Percentiles rank a stretch among this genome's conserved stretches.
Evolutionary conservation across 2,113 vertebrate species (phyloP).

Genomic region (Myotis yumanensis): DNA sequence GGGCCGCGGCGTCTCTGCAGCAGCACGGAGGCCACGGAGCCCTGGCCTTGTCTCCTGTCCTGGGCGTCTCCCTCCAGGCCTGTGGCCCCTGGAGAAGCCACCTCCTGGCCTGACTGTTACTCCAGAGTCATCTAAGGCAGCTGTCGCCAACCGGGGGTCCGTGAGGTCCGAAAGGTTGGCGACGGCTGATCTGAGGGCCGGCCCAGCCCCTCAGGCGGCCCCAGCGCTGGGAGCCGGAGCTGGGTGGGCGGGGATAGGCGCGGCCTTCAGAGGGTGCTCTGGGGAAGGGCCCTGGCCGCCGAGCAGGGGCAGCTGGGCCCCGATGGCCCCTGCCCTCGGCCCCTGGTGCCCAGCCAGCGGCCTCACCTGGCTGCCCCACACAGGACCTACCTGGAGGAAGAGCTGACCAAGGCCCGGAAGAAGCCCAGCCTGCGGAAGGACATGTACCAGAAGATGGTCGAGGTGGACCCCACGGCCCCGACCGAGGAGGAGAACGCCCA

Average conservation of each 20-base stretch:
- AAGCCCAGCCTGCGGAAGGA: constrained; percentile 95
- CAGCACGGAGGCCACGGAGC: too few species aligned
- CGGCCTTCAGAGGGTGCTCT: neutral
- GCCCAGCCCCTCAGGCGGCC: neutral
- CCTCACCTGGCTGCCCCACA: neutral
- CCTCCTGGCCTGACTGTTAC: neutral
- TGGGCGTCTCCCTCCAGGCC: too few species aligned
- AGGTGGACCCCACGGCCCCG: constrained; percentile 93
- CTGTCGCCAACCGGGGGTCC: too few species aligned
- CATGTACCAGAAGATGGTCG: constrained; percentile 99
- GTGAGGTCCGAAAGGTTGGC: too few species aligned
- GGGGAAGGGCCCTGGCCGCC: neutral
- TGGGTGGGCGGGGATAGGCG: neutral
- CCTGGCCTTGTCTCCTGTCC: rapidly evolving
- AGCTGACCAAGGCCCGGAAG: constrained; percentile 95
- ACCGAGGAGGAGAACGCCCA: constrained; percentile 89
- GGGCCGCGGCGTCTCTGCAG: rapidly evolving
- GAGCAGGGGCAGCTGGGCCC: neutral
- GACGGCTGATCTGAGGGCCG: too few species aligned
- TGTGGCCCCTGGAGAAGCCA: neutral
- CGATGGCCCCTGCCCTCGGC: too few species aligned
- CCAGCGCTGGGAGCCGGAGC: too few species aligned
- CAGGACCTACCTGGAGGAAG: constrained; percentile 97
- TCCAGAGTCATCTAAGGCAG: neutral
- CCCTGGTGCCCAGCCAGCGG: neutral